Evolutionary conservation across 2,113 vertebrate species (phyloP), one percentile per base, ranked within the genome.

Genomic region (Nyctereutes procyonoides): DNA sequence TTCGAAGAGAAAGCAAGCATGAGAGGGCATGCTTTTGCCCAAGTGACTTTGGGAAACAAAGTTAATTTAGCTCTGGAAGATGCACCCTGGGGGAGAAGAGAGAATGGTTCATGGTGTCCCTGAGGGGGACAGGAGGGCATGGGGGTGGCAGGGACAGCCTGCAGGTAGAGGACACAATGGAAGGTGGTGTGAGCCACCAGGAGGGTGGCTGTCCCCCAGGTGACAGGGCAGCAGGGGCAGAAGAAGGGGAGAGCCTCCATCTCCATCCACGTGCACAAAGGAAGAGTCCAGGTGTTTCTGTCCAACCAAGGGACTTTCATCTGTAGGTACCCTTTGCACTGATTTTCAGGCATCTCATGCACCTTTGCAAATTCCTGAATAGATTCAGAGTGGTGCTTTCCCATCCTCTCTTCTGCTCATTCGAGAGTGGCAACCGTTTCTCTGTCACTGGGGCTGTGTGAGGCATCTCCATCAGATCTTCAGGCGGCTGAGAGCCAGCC

Each of bases 101-200:
- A 14, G 16, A 24, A 28, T 74, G 30, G 12, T 38, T 19, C 60
- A 1, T 24, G 48, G 4, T 11, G 9, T 79, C 35, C 53, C 55
- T 4, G n/a, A 26, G 2, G 20, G 22, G 7, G 14, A 19, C 22
- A 10, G 14, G 26, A 30, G 67, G 12, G 28, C 0, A 1, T 5
- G 1, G 17, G 32, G 10, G 43, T 43, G 43, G 43, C 43, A 43
- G 43, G 16, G 8, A 9, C 1, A n/a, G 26, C 4, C 9, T 53
- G 35, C 35, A 22, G 48, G 53, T 4, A 22, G 79, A 80, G 55
- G 16, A n/a, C 15, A 9, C 24, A 38, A 13, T 35, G 62, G 13
- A 24, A n/a, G 16, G 7, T 6, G 26, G 90, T 65, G 4, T 15
- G 43, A 88, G 8, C 30, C 28, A 9, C 19, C 38, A 16, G 58